Base-by-base conservation (phyloP, 2,113 vertebrate genomes). In the Leptocoma aspasia region DNA sequence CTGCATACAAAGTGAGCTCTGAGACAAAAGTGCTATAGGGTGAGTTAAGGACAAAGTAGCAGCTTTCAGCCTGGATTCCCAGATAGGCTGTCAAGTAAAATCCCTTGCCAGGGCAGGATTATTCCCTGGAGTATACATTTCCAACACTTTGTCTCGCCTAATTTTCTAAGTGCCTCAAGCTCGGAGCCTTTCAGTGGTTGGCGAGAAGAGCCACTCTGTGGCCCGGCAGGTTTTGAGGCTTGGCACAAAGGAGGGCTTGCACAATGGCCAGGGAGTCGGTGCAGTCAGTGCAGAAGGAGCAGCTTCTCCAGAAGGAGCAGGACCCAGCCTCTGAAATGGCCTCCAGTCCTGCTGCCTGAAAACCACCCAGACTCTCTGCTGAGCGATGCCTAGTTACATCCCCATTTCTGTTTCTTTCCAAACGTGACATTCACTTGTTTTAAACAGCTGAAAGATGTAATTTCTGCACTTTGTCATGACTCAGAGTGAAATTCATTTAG, bases 31-130 rank as follows among this genome's bases (percentile, higher is more conserved):
- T 15, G 17, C 80, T 53, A 93, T 65, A 78, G 89, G 81, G 90
- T 92, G 91, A 95, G 60, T 70, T 83, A 96, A 97, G 97, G 93
- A 86, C 90, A 92, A 86, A 73, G 70, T 68, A 79, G 60, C 53
- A 59, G 80, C 70, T 82, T 97, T 93, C 72, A 81, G 59, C 68
- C 79, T 57, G 42, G 95, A 78, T 83, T 80, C 45, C 52, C 91
- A 71, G 42, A 77, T 70, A 85, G 89, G 42, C 79, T 92, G 69
- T 94, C 84, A 53, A 82, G 76, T 60, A 70, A 90, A 97, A 83
- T 49, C 89, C 76, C 52, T 84, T 68, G 72, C 63, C 76, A 90
- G 52, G 50, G 45, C 41, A 95, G 84, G 65, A 90, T 94, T 95
- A 92, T 22, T 89, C 69, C 47, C 56, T 27, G 33, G 18, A 82